These are phyloP conservation scores for Anthoscopus minutus DNA, from an alignment of 2,113 vertebrate species.

Conservation along the genomic window DNA sequence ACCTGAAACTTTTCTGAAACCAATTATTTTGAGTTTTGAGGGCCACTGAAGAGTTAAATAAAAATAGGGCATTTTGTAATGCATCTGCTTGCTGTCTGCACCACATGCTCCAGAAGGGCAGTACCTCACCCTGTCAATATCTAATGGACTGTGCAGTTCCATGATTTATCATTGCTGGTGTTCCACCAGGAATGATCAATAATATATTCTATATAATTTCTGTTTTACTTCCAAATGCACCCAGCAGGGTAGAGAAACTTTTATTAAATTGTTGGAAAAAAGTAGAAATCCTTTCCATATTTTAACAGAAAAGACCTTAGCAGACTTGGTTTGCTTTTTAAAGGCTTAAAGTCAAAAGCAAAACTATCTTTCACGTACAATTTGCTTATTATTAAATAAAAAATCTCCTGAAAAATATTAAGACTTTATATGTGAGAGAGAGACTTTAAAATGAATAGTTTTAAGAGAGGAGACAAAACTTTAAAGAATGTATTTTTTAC, in stretches of 20 bases:
- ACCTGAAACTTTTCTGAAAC: conserved; percentile 50
- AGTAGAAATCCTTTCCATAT: conserved; percentile 21
- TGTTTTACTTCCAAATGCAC: conserved; percentile 60
- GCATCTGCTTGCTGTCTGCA: neutral
- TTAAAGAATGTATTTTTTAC: conserved; percentile 9
- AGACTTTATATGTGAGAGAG: neutral
- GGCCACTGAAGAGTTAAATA: conserved; percentile 25
- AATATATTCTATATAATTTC: conserved; percentile 52
- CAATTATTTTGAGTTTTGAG: neutral
- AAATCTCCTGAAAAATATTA: neutral
- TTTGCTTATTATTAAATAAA: neutral
- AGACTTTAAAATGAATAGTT: conserved; percentile 17
- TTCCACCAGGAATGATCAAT: conserved; percentile 57
- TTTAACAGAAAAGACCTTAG: conserved; percentile 28
- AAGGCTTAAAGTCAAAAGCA: neutral
- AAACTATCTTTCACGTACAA: neutral
- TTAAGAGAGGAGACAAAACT: conserved; percentile 49
- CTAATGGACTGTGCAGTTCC: conserved; percentile 60
- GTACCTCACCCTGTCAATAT: conserved; percentile 39
- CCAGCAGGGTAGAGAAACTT: conserved; percentile 35
- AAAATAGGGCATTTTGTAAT: conserved; percentile 23
- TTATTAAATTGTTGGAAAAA: conserved; percentile 47
- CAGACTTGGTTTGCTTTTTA: conserved; percentile 2
- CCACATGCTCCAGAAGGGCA: neutral
- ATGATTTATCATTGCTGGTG: conserved; percentile 40